Conservation (phyloP, 2,113 vertebrate species). For the Rhineura floridana region DNA sequence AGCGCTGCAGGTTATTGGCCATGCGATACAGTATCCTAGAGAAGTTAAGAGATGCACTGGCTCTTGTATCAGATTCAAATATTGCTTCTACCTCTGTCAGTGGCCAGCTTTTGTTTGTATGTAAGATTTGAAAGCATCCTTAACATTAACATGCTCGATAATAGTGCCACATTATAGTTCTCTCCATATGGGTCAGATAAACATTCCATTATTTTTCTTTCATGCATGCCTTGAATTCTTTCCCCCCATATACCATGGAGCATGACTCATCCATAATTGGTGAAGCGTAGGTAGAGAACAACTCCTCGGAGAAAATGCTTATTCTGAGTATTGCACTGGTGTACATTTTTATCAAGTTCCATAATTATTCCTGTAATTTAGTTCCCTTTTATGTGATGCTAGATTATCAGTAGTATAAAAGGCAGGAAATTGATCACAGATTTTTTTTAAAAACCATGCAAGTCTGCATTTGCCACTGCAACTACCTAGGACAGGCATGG, state of each 20-base stretch:
- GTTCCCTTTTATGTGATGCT: background rate
- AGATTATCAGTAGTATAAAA: background rate
- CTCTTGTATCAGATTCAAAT: background rate
- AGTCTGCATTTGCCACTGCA: background rate
- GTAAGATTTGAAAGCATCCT: background rate
- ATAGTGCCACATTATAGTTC: background rate
- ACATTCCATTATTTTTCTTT: background rate
- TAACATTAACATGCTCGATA: background rate
- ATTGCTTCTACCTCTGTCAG: background rate
- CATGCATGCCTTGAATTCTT: background rate
- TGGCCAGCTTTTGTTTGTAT: background rate
- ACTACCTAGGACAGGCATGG: background rate
- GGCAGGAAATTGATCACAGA: too few relatives aligned
- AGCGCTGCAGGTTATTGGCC: too few relatives aligned
- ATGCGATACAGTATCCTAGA: background rate
- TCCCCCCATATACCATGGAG: background rate
- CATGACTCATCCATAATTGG: background rate
- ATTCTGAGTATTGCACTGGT: background rate
- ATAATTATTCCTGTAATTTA: constrained; percentile 8
- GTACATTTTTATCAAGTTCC: background rate
- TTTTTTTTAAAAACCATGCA: background rate
- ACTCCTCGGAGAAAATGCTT: background rate
- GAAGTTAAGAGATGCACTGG: background rate
- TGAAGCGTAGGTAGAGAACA: background rate
- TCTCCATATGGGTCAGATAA: background rate